Evolutionary conservation across 1,140 invertebrate genomes (phyloP).

Genomic region (Scaptomyza montana): DNA sequence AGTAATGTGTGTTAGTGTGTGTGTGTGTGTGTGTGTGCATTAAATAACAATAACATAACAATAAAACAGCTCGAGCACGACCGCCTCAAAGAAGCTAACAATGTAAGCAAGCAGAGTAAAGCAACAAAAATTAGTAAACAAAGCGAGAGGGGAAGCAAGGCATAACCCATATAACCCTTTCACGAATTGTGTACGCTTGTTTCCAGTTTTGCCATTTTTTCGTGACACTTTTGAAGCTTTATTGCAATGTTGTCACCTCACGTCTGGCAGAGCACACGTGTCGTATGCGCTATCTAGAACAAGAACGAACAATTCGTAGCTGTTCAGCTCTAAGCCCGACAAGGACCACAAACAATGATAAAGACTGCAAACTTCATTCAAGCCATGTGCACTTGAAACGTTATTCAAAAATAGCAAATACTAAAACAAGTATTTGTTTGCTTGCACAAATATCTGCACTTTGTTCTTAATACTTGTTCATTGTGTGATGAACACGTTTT

Average conservation of each 20-base stretch:
- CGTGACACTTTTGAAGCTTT: conserved; percentile 48
- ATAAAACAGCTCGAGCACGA: conserved; percentile 59
- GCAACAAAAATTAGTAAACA: conserved; percentile 8
- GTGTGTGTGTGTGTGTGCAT: conserved; percentile 54
- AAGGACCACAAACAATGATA: conserved; percentile 38
- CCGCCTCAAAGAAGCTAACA: conserved; percentile 16
- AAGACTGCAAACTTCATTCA: conserved; percentile 48
- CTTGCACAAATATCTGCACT: not conserved
- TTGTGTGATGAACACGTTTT: not conserved
- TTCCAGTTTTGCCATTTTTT: conserved; percentile 20
- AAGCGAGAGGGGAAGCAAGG: not conserved
- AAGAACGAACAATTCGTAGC: not conserved
- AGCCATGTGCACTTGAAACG: conserved; percentile 8
- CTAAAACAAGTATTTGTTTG: conserved; percentile 9
- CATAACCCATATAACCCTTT: conserved; percentile 51
- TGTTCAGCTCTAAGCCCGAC: conserved; percentile 5
- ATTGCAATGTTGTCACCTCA: conserved; percentile 56
- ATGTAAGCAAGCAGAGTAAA: not conserved
- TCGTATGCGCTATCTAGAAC: conserved; percentile 57
- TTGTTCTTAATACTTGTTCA: not conserved
- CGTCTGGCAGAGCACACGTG: conserved; percentile 49
- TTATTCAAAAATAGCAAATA: not conserved
- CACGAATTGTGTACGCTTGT: conserved; percentile 32
- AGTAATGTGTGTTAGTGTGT: conserved; percentile 16
- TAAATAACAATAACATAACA: conserved; percentile 79